These are phyloP conservation scores for Peromyscus melanophrys DNA, from an alignment of 2,797 vertebrate genomes.

Conservation along the genomic window DNA sequence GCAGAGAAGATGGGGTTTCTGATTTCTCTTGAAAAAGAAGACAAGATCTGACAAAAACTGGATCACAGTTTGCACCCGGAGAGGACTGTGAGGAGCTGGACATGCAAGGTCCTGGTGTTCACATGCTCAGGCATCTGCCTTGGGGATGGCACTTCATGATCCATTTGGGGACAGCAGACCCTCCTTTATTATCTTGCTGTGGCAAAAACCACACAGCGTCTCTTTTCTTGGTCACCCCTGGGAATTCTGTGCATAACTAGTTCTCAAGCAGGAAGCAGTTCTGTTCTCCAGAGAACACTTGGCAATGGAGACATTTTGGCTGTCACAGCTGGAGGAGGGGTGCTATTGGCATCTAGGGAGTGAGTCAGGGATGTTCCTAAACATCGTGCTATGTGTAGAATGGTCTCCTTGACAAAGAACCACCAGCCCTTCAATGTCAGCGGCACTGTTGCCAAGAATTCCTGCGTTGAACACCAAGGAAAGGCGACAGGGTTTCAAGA, in stretches of 20 bases:
- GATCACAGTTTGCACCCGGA: not conserved
- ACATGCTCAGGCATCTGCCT: too few relatives aligned
- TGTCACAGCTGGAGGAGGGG: not conserved
- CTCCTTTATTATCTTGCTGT: accelerated
- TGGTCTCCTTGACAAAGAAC: not conserved
- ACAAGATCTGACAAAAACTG: not conserved
- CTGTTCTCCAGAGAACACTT: not conserved
- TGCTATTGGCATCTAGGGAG: not conserved
- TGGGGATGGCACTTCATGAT: not conserved
- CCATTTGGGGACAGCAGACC: not conserved
- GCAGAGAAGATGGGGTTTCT: constrained; percentile 43
- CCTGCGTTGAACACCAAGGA: not conserved
- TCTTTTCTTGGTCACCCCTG: not conserved
- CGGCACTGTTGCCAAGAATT: not conserved
- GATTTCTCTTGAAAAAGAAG: not conserved
- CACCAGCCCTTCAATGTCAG: too few relatives aligned
- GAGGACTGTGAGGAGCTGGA: accelerated
- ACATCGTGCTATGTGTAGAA: accelerated
- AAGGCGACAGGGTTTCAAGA: not conserved
- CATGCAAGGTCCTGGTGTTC: accelerated
- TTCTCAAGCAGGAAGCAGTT: not conserved
- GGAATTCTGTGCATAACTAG: not conserved
- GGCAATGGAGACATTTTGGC: not conserved
- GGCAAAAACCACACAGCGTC: not conserved
- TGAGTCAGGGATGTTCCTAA: not conserved